Conservation (phyloP, 2,797 vertebrate species). For the Echeneis naucrates region DNA sequence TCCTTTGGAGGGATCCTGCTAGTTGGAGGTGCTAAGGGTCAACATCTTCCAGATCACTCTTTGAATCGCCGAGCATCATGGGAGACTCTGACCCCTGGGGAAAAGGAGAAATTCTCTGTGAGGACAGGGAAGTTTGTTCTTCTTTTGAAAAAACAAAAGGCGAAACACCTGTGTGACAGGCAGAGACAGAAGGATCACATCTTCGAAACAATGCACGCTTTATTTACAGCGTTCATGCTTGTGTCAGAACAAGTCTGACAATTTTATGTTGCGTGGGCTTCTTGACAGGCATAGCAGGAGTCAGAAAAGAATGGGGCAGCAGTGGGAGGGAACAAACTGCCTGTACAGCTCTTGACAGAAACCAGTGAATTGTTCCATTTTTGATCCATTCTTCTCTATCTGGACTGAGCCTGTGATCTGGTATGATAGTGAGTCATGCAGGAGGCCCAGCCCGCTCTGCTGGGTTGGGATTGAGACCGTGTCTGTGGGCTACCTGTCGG, state of each 20-base stretch:
- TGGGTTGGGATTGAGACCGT: not conserved
- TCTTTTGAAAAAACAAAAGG: not conserved
- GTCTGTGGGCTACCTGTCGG: conserved; percentile 88
- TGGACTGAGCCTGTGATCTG: conserved; percentile 25
- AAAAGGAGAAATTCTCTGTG: conserved; percentile 13
- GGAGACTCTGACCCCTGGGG: conserved; percentile 95
- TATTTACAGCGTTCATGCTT: conserved; percentile 14
- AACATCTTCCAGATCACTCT: conserved; percentile 97
- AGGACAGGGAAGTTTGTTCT: not conserved
- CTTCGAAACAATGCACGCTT: conserved; percentile 25
- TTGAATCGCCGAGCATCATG: conserved; percentile 97
- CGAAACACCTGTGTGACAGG: not conserved
- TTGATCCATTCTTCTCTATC: conserved; percentile 32
- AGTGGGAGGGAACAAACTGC: conserved; percentile 58
- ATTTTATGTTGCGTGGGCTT: conserved; percentile 36
- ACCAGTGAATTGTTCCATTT: conserved; percentile 45
- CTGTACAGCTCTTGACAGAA: conserved; percentile 47
- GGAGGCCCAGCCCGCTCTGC: conserved; percentile 3
- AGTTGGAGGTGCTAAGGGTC: conserved; percentile 87
- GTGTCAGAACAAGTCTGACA: conserved; percentile 37
- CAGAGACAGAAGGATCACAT: conserved; percentile 33
- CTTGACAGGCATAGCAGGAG: conserved; percentile 38
- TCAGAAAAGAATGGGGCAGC: conserved; percentile 46
- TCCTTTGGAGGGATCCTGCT: conserved; percentile 67
- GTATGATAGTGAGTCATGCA: conserved; percentile 35